Percentiles rank a stretch among this genome's conserved stretches.
phyloP scores from a whole-genome alignment of 1,140 invertebrate genomes.

The Aphaenogaster floridana region DNA sequence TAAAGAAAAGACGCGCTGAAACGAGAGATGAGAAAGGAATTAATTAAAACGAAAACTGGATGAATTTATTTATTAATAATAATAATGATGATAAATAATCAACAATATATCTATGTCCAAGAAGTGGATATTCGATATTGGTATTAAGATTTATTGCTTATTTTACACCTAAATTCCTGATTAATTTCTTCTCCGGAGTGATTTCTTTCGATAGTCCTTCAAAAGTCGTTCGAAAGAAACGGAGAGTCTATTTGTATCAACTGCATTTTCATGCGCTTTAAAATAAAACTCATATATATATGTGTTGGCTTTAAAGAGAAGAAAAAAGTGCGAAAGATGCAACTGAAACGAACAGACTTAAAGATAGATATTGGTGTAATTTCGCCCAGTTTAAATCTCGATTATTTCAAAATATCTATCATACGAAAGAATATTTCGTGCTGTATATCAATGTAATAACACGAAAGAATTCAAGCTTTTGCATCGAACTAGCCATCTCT shows the following conservation, averaged over 20 bases:
- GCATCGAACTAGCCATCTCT: not conserved
- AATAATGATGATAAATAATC: constrained; percentile 76
- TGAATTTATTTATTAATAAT: constrained; percentile 74
- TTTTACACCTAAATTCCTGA: constrained; percentile 51
- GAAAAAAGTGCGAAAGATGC: not conserved
- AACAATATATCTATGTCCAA: constrained; percentile 69
- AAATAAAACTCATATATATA: constrained; percentile 3
- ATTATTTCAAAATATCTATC: not conserved
- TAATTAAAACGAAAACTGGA: constrained; percentile 68
- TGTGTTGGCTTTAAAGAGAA: not conserved
- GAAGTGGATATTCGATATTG: constrained; percentile 32
- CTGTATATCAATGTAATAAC: not conserved
- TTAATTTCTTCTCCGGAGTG: constrained; percentile 14
- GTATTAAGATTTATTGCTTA: constrained; percentile 53
- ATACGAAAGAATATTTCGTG: not conserved
- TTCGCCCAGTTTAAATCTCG: constrained; percentile 6
- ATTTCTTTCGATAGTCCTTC: constrained; percentile 7
- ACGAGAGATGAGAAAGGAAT: constrained; percentile 49
- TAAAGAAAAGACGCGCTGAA: constrained; percentile 10
- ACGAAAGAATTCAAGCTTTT: not conserved
- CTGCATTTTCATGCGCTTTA: not conserved
- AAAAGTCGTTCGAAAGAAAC: constrained; percentile 54
- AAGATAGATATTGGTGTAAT: not conserved
- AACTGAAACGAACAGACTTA: constrained; percentile 9
- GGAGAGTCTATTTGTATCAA: not conserved